Conservation (phyloP, 2,888 invertebrate genomes). For the Chymomyza procnemis region DNA sequence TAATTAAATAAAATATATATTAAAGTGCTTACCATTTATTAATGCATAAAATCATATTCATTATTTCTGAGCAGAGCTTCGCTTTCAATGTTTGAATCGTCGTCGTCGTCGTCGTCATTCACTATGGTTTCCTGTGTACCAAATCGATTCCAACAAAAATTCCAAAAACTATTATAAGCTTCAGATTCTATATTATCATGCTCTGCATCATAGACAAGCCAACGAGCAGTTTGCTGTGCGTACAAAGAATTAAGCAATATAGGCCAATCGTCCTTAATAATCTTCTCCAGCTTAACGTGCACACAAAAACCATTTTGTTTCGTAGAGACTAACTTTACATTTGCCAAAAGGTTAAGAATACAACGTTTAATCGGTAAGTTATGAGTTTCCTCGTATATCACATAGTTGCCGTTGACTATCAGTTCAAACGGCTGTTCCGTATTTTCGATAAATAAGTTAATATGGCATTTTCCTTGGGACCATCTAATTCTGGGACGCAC, state of each 20-base stretch:
- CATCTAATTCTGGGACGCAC: constrained; percentile 49
- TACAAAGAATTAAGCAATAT: constrained; percentile 35
- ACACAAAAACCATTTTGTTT: constrained; percentile 43
- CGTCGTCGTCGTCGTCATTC: too few species aligned
- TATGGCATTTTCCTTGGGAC: constrained; percentile 38
- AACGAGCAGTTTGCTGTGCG: constrained; percentile 39
- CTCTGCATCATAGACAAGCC: constrained; percentile 46
- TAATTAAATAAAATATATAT: too few species aligned
- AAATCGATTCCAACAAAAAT: neutral
- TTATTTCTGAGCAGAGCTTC: neutral
- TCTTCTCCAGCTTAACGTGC: constrained; percentile 47
- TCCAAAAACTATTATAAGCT: neutral
- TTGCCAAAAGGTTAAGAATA: constrained; percentile 40
- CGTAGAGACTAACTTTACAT: constrained; percentile 38
- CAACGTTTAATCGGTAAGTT: constrained; percentile 42
- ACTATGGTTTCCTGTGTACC: neutral
- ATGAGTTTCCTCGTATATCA: constrained; percentile 33
- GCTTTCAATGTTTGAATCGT: too few species aligned
- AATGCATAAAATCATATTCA: neutral
- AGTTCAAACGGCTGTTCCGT: constrained; percentile 44
- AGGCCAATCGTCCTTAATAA: constrained; percentile 37
- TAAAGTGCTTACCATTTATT: neutral
- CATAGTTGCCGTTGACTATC: constrained; percentile 2
- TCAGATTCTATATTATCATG: neutral
- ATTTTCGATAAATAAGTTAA: constrained; percentile 46